A percentile compares a stretch with the other conserved stretches of the same genome.
Evolutionary conservation across 2,797 vertebrate species (phyloP).

Genomic region (Phoeniculus purpureus): DNA sequence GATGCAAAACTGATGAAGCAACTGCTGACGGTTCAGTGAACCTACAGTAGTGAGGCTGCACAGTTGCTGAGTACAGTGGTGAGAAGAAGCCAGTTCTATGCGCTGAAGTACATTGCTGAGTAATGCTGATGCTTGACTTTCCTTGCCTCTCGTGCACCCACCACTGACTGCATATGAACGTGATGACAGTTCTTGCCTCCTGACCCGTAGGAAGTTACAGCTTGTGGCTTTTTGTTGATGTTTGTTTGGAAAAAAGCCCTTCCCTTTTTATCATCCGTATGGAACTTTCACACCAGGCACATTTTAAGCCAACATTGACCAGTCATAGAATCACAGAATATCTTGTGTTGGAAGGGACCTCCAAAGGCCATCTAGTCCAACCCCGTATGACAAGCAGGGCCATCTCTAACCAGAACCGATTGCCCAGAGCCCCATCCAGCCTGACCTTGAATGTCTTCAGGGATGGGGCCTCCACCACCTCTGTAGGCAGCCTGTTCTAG

Average conservation of each 20-base stretch:
- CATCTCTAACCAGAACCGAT: too few relatives aligned
- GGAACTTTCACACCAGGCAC: neutral
- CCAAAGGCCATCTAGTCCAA: too few relatives aligned
- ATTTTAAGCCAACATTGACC: neutral
- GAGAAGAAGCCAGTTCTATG: neutral
- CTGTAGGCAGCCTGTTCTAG: too few relatives aligned
- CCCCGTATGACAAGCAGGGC: too few relatives aligned
- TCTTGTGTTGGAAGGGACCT: too few relatives aligned
- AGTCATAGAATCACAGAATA: neutral
- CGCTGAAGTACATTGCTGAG: neutral
- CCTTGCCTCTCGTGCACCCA: neutral
- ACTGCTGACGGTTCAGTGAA: neutral
- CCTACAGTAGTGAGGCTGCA: neutral
- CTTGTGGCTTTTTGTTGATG: neutral
- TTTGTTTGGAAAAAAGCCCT: neutral
- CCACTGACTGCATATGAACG: accelerated
- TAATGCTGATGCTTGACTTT: neutral
- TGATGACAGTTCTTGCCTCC: neutral
- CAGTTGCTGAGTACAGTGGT: neutral
- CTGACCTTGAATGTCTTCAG: too few relatives aligned
- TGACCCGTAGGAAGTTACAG: neutral
- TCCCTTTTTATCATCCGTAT: neutral
- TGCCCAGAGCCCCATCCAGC: too few relatives aligned
- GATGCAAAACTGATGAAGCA: neutral
- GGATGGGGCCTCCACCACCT: too few relatives aligned